Base-by-base conservation (phyloP, 2,888 invertebrate genomes). In the Margaritifera margaritifera region DNA sequence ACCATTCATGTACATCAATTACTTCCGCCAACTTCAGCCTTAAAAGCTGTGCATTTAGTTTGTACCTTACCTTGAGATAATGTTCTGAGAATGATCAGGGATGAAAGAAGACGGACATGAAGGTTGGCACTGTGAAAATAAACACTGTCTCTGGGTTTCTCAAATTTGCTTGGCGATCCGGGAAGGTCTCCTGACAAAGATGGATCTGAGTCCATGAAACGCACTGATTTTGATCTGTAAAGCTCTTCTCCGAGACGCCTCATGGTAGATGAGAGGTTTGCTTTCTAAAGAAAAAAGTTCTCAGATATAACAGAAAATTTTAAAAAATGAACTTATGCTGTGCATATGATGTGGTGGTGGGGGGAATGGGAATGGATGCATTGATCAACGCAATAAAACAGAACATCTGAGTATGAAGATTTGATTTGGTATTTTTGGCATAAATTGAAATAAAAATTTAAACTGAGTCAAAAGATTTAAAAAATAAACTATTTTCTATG, bases 221-320 rank as follows among this genome's bases (percentile, higher is more conserved):
- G 68, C 8, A 80, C 78, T 11, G 77, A 74, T 50, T 80, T 80
- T 1, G 84, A 76, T 59, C 85, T 79, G 73, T 87, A 89, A 54
- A 89, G 72, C 68, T 89, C 89, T 71, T 88, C 88, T n/a, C 88
- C 88, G 1, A 89, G 80, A 57, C 88, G 71, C 27, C 89, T 77
- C 62, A 87, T 74, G 25, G 88, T 89, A 1, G 87, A 86, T 0
- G 86, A 81, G 55, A 89, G 73, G 59, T 80, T 84, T 4, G 83
- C 75, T 78, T 86, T 87, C 87, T 86, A 71, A 25, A 68, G 72
- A 58, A 2, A 63, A 62, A 67, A 58, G 3, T 59, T n/a, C 4
- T 6, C 20, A 63, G 6, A 31, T 64, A 6, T 22, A 55, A 31
- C 51, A 18, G 11, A 6, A 19, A 4, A 61, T 57, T 57, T n/a